Evolutionary conservation across 2,797 vertebrate species (phyloP).

Genomic region (Lacerta viridis): DNA sequence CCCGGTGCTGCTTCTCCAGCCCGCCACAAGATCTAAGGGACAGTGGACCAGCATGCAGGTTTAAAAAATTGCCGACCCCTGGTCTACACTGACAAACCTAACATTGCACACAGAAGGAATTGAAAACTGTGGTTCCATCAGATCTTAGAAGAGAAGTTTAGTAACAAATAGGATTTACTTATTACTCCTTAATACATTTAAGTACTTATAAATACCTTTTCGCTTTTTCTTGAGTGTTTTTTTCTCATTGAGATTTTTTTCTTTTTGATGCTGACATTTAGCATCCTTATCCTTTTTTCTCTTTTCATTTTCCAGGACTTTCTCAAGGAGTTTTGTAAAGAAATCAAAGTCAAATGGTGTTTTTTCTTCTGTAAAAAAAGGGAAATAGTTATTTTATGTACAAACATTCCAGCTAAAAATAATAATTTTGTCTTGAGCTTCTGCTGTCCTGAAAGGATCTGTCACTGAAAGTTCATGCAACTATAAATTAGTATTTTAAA

Average conservation of each 20-base stretch:
- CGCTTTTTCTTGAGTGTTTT: constrained; percentile 77
- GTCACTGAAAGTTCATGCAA: neutral
- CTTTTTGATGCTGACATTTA: constrained; percentile 75
- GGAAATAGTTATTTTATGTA: neutral
- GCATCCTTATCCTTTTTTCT: constrained; percentile 85
- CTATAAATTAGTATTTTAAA: neutral
- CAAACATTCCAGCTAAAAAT: neutral
- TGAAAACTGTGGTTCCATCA: neutral
- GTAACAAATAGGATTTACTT: neutral
- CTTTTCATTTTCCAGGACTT: constrained; percentile 88
- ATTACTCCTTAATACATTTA: neutral
- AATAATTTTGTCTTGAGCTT: neutral
- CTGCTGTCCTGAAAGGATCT: neutral
- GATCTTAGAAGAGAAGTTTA: neutral
- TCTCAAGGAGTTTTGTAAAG: constrained; percentile 92
- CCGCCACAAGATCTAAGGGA: no score
- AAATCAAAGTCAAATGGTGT: constrained; percentile 93
- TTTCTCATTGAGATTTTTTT: constrained; percentile 79
- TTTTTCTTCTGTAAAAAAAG: constrained; percentile 86
- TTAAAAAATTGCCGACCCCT: no score
- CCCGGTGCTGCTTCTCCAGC: no score
- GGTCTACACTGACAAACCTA: neutral
- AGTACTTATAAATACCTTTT: constrained; percentile 79
- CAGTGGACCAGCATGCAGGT: no score
- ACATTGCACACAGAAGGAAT: neutral